Evolutionary conservation across 1,140 invertebrate species (phyloP).

Genomic region (Trachelipus rathkii): DNA sequence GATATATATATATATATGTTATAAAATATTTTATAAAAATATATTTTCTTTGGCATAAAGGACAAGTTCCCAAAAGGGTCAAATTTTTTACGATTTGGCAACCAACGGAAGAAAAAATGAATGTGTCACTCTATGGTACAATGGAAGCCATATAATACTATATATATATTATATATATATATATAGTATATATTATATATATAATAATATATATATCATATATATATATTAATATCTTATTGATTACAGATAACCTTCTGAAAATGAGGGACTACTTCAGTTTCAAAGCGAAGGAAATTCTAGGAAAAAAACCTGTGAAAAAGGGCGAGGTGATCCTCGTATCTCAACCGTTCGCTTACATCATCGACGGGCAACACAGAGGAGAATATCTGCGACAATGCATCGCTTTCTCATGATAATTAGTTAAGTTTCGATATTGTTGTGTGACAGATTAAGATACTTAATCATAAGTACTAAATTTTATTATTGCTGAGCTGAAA

Average conservation of each 20-base stretch:
- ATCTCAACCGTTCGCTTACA: conserved; percentile 24
- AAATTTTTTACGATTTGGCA: too few relatives aligned
- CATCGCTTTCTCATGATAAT: background rate
- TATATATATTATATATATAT: conserved; percentile 7
- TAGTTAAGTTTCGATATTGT: background rate
- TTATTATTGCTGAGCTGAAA: too few relatives aligned
- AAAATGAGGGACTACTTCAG: conserved; percentile 14
- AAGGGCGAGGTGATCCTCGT: conserved; percentile 24
- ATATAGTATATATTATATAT: conserved; percentile 8
- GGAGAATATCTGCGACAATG: conserved; percentile 27
- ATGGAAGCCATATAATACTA: too few relatives aligned
- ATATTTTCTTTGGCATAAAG: too few relatives aligned
- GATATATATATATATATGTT: too few relatives aligned
- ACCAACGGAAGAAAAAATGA: too few relatives aligned
- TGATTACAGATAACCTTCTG: background rate
- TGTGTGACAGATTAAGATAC: too few relatives aligned
- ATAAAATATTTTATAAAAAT: too few relatives aligned
- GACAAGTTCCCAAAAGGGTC: too few relatives aligned
- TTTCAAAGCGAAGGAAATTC: conserved; percentile 12
- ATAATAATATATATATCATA: background rate
- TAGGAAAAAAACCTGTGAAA: conserved; percentile 4
- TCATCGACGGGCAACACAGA: background rate
- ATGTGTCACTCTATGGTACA: too few relatives aligned
- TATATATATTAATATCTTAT: background rate
- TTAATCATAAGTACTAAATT: too few relatives aligned